Base-by-base conservation (phyloP, 2,888 invertebrate species). In the Allacma fusca region DNA sequence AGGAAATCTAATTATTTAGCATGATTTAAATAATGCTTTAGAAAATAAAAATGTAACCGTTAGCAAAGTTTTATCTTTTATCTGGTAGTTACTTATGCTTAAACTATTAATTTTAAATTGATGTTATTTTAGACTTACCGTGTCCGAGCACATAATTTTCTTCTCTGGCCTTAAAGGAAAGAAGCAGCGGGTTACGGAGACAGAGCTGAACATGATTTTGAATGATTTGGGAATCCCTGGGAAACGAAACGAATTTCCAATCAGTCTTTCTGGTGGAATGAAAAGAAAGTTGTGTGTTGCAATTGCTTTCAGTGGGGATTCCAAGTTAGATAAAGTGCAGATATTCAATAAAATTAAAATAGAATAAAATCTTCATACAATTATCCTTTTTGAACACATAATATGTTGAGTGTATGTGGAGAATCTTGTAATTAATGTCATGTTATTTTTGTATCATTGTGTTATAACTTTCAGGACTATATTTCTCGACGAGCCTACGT, bases 281-380 rank as follows among this genome's bases (percentile, higher is more conserved):
- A 91, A 94, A 85, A 88, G 97, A 19, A 92, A 96, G 78, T 88
- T 97, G 67, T 95, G 94, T 84, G 93, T 97, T 67, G 95, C 94
- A 75, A 91, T 95, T 57, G 95, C 96, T 0, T 95, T 97, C 85
- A 91, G 95, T 70, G 94, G 92, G 0, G 90, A 90, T 0, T 92
- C 93, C 0, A 88, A 88, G 88, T 88, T 81, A 62, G 12, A 13
- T n/a, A n/a, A n/a, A n/a, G n/a, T n/a, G n/a, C n/a, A n/a, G n/a
- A n/a, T n/a, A n/a, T n/a, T n/a, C n/a, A n/a, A n/a, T n/a, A n/a
- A n/a, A n/a, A n/a, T n/a, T n/a, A n/a, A n/a, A n/a, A n/a, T n/a
- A n/a, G n/a, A n/a, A n/a, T n/a, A n/a, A n/a, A n/a, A n/a, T n/a
- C n/a, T 24, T 21, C 43, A n/a, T n/a, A n/a, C n/a, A n/a, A n/a